phyloP scores from a whole-genome alignment of 2,888 invertebrate species.

The Druceiella hillmani region DNA sequence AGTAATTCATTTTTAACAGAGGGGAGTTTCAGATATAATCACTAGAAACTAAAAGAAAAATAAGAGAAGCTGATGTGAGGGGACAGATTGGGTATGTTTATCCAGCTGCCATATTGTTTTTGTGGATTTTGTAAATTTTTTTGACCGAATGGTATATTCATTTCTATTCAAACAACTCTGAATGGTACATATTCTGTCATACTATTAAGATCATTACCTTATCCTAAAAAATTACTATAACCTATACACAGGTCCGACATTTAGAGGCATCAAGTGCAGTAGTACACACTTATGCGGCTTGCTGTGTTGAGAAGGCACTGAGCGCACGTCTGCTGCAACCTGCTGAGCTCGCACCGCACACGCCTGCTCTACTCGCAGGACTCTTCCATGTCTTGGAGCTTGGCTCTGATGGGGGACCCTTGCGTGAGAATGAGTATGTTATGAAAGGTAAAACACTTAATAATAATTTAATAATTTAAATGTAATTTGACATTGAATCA shows the following conservation, averaged over 20 bases:
- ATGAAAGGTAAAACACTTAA: constrained; percentile 93
- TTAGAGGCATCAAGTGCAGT: constrained; percentile 74
- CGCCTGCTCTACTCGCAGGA: constrained; percentile 63
- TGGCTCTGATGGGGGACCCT: constrained; percentile 55
- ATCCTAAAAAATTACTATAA: too few relatives aligned
- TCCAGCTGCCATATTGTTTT: too few relatives aligned
- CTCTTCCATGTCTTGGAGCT: constrained; percentile 77
- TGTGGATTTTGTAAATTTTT: too few relatives aligned
- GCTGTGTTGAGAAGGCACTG: constrained; percentile 83
- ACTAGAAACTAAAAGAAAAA: too few relatives aligned
- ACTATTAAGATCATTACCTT: neutral
- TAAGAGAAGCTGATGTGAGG: too few relatives aligned
- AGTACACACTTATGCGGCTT: constrained; percentile 93
- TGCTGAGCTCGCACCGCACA: constrained; percentile 61
- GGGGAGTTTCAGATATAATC: too few relatives aligned
- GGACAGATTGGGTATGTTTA: too few relatives aligned
- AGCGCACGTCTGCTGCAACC: constrained; percentile 61
- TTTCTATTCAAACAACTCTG: too few relatives aligned
- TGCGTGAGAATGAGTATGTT: constrained; percentile 92
- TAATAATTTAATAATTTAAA: constrained; percentile 11
- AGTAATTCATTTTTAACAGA: too few relatives aligned
- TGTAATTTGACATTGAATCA: too few relatives aligned
- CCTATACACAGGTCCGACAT: constrained; percentile 58
- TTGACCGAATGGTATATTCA: too few relatives aligned
- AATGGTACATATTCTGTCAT: too few relatives aligned